These are phyloP conservation scores for Macquaria ambigua DNA, from an alignment of 2,113 vertebrate species.

Conservation along the genomic window DNA sequence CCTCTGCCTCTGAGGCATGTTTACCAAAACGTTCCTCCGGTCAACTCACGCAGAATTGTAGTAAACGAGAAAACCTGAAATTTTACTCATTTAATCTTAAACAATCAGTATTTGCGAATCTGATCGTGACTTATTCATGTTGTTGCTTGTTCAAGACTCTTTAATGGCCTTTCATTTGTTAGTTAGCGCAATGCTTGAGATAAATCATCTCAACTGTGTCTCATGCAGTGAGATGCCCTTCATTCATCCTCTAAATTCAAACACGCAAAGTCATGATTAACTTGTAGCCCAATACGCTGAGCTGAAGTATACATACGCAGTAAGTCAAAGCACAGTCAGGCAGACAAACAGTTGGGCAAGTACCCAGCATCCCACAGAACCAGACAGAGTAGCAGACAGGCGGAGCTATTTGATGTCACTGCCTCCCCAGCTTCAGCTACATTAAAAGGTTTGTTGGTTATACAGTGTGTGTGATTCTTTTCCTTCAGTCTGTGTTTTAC, in stretches of 20 bases:
- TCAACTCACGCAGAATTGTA: constrained; percentile 25
- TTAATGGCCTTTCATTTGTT: neutral
- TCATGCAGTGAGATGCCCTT: neutral
- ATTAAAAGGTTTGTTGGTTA: neutral
- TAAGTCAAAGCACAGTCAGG: constrained; percentile 36
- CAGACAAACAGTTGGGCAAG: constrained; percentile 31
- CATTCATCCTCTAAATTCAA: constrained; percentile 14
- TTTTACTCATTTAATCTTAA: neutral
- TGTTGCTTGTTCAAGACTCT: constrained; percentile 1
- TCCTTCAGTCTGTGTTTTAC: neutral
- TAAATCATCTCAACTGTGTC: neutral
- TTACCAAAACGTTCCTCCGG: constrained; percentile 43
- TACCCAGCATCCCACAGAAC: constrained; percentile 45
- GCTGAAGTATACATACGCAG: constrained; percentile 18
- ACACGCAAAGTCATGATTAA: neutral
- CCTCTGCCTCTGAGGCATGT: constrained; percentile 44
- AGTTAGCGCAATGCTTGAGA: neutral
- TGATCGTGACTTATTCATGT: constrained; percentile 11
- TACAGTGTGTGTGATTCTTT: neutral
- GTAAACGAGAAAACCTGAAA: neutral
- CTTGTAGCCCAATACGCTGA: neutral
- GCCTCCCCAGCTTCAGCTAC: constrained; percentile 10
- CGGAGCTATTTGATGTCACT: neutral
- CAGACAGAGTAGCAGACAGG: constrained; percentile 35
- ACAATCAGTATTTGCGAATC: neutral